Evolutionary conservation across 2,888 invertebrate species (phyloP), one percentile per base, ranked within the genome.

Genomic region (Atethmia centrago): DNA sequence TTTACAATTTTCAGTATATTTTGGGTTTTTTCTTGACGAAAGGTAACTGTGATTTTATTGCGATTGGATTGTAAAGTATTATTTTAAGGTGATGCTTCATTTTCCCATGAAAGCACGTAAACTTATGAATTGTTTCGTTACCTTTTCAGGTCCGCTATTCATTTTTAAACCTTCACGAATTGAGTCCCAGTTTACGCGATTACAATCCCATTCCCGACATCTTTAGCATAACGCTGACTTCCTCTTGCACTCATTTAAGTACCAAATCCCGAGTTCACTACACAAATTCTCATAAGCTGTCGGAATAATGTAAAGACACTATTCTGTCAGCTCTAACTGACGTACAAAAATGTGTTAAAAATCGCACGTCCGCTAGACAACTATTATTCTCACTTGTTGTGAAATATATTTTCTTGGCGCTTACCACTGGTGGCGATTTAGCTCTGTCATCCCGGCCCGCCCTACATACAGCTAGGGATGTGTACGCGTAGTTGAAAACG

Each of bases 331-430:
- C 49, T 65, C 61, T 67, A 59, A 64, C 73, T 69, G 71, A 62
- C 72, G 78, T 85, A 84, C 87, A 89, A 88, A 86, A 92, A 90
- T 89, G 89, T 91, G 90, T 92, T 91, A 90, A 93, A 92, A 89
- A 90, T 88, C 88, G 84, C 83, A 82, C 89, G 88, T 88, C 89
- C 87, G 85, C 83, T 88, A 93, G 93, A 92, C 94, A 92, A 91
- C 94, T 90, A 95, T 95, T 94, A 95, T 93, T 95, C 95, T 94
- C 94, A 93, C 94, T 95, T 94, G 94, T 93, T 92, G 94, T 91
- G 92, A 92, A 93, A 95, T 95, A 93, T 93, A 94, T 95, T 95
- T 94, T 91, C 95, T 92, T 93, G 92, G 93, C 93, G 93, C 93
- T 94, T 92, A 92, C 92, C 90, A 90, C 92, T 93, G 93, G 93